These are phyloP conservation scores for Drosophila neutralis DNA, from an alignment of 2,888 invertebrate species.

Conservation along the genomic window DNA sequence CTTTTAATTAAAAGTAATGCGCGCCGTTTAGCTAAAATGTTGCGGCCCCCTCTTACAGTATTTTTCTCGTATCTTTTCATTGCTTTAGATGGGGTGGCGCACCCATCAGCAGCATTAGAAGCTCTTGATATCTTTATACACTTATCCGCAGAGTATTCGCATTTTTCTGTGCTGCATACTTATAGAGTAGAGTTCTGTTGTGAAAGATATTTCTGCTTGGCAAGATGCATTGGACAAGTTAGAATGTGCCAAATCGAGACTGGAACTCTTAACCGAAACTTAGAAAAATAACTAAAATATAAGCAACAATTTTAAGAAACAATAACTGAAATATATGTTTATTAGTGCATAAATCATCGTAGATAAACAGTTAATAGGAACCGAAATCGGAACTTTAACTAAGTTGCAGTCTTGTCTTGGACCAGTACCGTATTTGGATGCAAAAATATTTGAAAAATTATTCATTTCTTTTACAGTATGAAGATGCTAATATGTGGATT, in stretches of 20 bases:
- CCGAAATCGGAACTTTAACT: not conserved
- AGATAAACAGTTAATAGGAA: not conserved
- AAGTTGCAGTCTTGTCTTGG: not conserved
- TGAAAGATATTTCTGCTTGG: not conserved
- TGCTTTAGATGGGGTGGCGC: slow-evolving; percentile 48
- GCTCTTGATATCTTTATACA: slow-evolving; percentile 27
- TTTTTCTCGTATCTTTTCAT: slow-evolving; percentile 21
- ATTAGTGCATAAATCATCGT: not conserved
- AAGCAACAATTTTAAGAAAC: not conserved
- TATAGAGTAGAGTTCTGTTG: not conserved
- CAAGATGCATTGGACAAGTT: not conserved
- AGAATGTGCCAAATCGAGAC: not conserved
- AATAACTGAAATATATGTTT: not conserved
- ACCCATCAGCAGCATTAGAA: slow-evolving; percentile 66
- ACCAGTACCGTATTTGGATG: not conserved
- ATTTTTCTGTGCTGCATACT: not conserved
- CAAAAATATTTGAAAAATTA: not conserved
- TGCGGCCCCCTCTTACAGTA: slow-evolving; percentile 17
- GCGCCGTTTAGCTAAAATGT: slow-evolving; percentile 69
- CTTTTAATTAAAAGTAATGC: slow-evolving; percentile 80
- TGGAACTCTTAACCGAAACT: not conserved
- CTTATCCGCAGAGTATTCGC: not conserved
- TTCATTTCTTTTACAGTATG: not conserved
- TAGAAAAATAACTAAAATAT: not conserved
- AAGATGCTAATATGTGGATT: not conserved